Evolutionary conservation across 2,797 vertebrate genomes (phyloP).

Genomic region (Apogon hyalosoma): DNA sequence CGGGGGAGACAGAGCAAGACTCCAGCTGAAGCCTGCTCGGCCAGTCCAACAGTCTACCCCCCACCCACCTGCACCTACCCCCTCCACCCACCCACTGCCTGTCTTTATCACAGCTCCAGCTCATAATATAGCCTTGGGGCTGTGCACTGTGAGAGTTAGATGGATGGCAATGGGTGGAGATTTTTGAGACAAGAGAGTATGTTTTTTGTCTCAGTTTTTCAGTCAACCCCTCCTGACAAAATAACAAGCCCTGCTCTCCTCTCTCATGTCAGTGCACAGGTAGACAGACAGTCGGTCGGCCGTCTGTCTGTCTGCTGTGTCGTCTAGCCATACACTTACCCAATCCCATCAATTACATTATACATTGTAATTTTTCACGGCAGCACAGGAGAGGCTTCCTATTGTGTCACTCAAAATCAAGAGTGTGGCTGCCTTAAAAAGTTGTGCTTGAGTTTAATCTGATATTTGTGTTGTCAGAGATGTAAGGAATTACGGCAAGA

Average conservation of each 20-base stretch:
- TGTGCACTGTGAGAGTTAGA: constrained; percentile 38
- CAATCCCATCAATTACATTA: constrained; percentile 47
- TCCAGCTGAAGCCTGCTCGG: constrained; percentile 71
- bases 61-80: neutral
- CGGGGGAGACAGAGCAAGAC: constrained; percentile 64
- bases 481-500: constrained; percentile 36
- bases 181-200: constrained; percentile 50
- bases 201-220: neutral
- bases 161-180: constrained; percentile 57
- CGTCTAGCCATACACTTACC: constrained; percentile 50
- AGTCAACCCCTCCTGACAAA: neutral
- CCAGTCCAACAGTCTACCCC: constrained; percentile 75
- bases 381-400: constrained; percentile 35
- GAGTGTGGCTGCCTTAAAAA: neutral
- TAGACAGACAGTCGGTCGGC: constrained; percentile 38
- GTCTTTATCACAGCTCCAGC: constrained; percentile 75
- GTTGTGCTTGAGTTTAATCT: constrained; percentile 19
- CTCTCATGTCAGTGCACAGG: constrained; percentile 71
- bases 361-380: constrained; percentile 39
- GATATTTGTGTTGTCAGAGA: constrained; percentile 23
- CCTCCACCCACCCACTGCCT: constrained; percentile 37
- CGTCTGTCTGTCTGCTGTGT: constrained; percentile 42
- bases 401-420: constrained; percentile 29
- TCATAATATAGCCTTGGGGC: constrained; percentile 78
- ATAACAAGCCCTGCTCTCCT: constrained; percentile 57